Base-by-base conservation (phyloP, 2,797 vertebrate genomes). In the Amblyraja radiata region DNA sequence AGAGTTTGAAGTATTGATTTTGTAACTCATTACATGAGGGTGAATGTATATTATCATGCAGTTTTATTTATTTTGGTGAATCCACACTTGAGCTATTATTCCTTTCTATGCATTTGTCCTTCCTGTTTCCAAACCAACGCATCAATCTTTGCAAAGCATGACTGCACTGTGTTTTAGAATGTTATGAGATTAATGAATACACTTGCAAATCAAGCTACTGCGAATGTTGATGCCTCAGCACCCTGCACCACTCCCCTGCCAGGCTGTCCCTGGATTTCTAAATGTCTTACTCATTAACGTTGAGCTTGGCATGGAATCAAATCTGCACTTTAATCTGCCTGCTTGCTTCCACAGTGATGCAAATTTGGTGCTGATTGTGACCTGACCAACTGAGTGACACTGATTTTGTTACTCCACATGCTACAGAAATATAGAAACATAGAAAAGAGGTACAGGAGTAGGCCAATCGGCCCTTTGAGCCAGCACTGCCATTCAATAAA, bases 301-400 rank as follows among this genome's bases (percentile, higher is more conserved):
- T 92, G 71, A 74, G 71, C 25, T 58, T 92, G 90, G 90, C 65
- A 76, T 92, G n/a, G 25, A 58, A 74, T 92, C 71, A 92, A 92
- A 74, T 74, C 36, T 76, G 39, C 39, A 92, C 65, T 74, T 74
- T 92, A 91, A 74, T 58, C 71, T 92, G 90, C 28, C 71, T 1
- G 14, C 11, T 9, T 23, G 74, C 71, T 76, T 92, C 9, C n/a
- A 46, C 58, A 25, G 39, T 76, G 54, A 74, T 92, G 68, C 74
- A 76, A n/a, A 76, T 13, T 71, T 92, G 46, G 25, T 76, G 71
- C 46, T 92, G 90, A 92, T 54, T 92, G 68, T 58, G 76, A 74
- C 46, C 90, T 76, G 73, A 92, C 90, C 39, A 92, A 91, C 88
- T 39, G 68, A 73, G 68, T 16, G 68, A 91, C 39, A 92, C 39